Conservation (phyloP, 2,888 invertebrate genomes). For the Trilocha varians region DNA sequence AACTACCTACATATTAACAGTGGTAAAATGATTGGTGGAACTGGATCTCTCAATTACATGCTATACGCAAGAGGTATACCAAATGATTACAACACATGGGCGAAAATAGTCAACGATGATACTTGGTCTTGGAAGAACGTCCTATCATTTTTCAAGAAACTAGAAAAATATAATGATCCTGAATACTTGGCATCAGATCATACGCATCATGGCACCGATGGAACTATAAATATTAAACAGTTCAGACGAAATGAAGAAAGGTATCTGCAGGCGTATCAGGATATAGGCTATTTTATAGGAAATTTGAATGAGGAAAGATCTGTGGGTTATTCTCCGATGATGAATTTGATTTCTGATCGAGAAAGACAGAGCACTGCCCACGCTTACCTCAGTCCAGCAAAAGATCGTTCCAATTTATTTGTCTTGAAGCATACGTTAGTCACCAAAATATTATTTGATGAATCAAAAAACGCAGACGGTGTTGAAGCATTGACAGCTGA, state of each 20-base stretch:
- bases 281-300: not conserved
- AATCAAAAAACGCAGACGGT: slow-evolving; percentile 9
- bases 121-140: slow-evolving; percentile 69
- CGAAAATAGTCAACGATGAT: slow-evolving; percentile 38
- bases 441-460: slow-evolving; percentile 11
- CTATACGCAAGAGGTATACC: slow-evolving; percentile 54
- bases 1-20: slow-evolving; percentile 27
- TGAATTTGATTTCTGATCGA: not conserved
- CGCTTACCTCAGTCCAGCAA: slow-evolving; percentile 7
- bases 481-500: slow-evolving; percentile 17
- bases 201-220: not conserved
- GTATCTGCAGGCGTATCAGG: not conserved
- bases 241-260: not conserved
- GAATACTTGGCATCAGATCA: not conserved
- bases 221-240: not conserved
- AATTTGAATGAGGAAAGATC: not conserved
- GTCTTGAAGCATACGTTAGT: slow-evolving; percentile 17
- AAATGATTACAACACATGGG: slow-evolving; percentile 64
- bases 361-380: slow-evolving; percentile 9
- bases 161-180: slow-evolving; percentile 37
- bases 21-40: slow-evolving; percentile 73
- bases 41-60: slow-evolving; percentile 63
- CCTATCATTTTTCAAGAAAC: slow-evolving; percentile 50
- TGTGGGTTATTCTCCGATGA: not conserved
- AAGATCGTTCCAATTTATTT: slow-evolving; percentile 14